Percentiles rank a stretch among this genome's conserved stretches.
These are phyloP conservation scores for Unio delphinus DNA, from an alignment of 2,888 invertebrate genomes.

Conservation along the genomic window DNA sequence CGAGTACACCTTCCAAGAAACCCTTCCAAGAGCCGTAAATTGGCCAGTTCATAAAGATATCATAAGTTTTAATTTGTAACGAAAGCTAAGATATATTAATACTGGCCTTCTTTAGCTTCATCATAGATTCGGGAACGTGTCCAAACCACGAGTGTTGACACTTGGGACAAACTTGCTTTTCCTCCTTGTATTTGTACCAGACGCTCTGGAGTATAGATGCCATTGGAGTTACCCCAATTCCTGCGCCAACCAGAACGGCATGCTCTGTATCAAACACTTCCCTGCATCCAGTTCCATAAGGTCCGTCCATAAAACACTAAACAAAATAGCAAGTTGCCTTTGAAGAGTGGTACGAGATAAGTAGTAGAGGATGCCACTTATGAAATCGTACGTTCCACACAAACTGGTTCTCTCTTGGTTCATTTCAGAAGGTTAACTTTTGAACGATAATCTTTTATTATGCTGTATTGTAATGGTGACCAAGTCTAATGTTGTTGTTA, in stretches of 20 bases:
- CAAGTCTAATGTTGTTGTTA: too few relatives aligned
- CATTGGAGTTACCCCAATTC: constrained; percentile 97
- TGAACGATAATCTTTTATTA: too few relatives aligned
- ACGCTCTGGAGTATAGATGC: constrained; percentile 95
- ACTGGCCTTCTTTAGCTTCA: constrained; percentile 87
- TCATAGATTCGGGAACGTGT: constrained; percentile 70
- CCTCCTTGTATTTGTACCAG: constrained; percentile 93
- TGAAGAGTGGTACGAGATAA: background rate
- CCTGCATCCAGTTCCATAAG: constrained; percentile 94
- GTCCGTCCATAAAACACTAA: constrained; percentile 93
- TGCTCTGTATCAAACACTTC: constrained; percentile 96
- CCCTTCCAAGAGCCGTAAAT: too few relatives aligned
- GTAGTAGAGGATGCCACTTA: too few relatives aligned
- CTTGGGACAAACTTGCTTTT: constrained; percentile 85
- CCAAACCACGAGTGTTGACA: constrained; percentile 90
- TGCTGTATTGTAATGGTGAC: too few relatives aligned
- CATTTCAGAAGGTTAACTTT: too few relatives aligned
- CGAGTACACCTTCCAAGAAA: too few relatives aligned
- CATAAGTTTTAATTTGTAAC: too few relatives aligned
- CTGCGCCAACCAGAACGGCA: constrained; percentile 93
- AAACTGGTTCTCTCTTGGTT: too few relatives aligned
- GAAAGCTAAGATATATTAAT: background rate
- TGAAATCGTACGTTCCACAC: too few relatives aligned
- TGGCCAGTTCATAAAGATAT: too few relatives aligned
- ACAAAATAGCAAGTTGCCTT: constrained; percentile 2